Base-by-base conservation (phyloP, 1,140 invertebrate genomes). In the Aphis craccivora region DNA sequence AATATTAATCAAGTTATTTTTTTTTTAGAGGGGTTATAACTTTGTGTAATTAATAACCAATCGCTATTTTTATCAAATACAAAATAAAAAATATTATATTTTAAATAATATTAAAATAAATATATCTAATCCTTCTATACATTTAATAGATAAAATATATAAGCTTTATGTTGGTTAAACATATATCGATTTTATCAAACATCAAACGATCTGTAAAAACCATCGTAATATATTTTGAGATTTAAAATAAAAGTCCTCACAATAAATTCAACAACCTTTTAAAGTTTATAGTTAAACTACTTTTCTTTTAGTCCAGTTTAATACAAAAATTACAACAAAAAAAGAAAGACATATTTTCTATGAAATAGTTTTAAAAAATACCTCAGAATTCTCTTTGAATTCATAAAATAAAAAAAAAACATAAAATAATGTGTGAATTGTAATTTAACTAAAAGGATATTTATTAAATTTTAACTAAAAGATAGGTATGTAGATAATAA, bases 371-470 rank as follows among this genome's bases (percentile, higher is more conserved):
- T n/a, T 30, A 2, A 67, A n/a, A 67, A 67, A 67, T 18, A 67
- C n/a, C 30, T 67, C 8, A 67, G 11, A n/a, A n/a, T 18, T 67
- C 11, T 9, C 55, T 60, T 60, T 60, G 55, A 60, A 30, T 30
- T 60, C 4, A 60, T 60, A 30, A 30, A 40, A 40, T 40, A 40
- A 40, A 40, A 40, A 40, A 40, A 40, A 40, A 40, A 40, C 3
- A 40, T 40, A 40, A 40, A 40, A 67, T 67, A 67, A 67, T 67
- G 25, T 30, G 55, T 30, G 30, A 18, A 67, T 67, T 67, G 11
- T 67, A 76, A 76, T n/a, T 76, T 76, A 76, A n/a, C 18, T n/a
- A 76, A 76, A 76, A 76, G 30, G n/a, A 76, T 76, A 76, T n/a
- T 76, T n/a, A n/a, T 76, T 67, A n/a, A n/a, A n/a, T 1, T 67